These are phyloP conservation scores for Aeoliscus strigatus DNA, from an alignment of 2,797 vertebrate species.

Conservation along the genomic window DNA sequence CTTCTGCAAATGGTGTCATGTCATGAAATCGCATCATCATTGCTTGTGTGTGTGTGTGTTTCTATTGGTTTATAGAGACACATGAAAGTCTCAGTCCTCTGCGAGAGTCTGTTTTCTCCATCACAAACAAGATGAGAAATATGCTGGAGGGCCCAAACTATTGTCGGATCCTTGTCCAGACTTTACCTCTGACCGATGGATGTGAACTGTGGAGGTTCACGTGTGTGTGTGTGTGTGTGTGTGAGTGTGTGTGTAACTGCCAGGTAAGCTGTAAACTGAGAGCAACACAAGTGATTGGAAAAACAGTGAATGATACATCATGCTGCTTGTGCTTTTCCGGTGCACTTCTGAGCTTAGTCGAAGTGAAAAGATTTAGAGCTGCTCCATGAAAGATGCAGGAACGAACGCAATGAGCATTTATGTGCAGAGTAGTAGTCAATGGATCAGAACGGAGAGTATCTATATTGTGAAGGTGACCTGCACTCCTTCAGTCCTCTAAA, in stretches of 20 bases:
- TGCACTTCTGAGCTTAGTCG: constrained; percentile 12
- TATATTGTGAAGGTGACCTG: constrained; percentile 8
- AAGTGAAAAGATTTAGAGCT: constrained; percentile 28
- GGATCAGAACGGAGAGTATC: no score
- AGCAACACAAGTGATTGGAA: constrained; percentile 11
- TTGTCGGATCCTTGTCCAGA: constrained; percentile 19
- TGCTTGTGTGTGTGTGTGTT: constrained; percentile 30
- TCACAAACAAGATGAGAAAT: constrained; percentile 43
- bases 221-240: constrained; percentile 16
- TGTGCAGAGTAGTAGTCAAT: no score
- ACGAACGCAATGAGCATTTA: background rate
- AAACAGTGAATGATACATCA: constrained; percentile 7
- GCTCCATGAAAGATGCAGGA: constrained; percentile 26
- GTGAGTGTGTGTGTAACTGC: constrained; percentile 9
- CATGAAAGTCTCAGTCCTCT: constrained; percentile 58
- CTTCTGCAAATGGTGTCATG: constrained; percentile 35
- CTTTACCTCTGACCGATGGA: constrained; percentile 8
- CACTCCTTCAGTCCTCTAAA: constrained; percentile 4
- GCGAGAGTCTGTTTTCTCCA: constrained; percentile 59
- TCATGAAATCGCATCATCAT: constrained; percentile 52
- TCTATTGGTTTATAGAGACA: constrained; percentile 59
- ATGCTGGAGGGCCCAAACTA: constrained; percentile 17
- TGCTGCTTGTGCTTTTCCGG: constrained; percentile 13
- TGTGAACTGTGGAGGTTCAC: constrained; percentile 26
- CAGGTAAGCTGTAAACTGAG: constrained; percentile 7